Evolutionary conservation across 37 sponge, comb jelly and placozoan species (phyloP), one percentile per base, ranked within the genome.

Genomic region (Eunapius fragilis): DNA sequence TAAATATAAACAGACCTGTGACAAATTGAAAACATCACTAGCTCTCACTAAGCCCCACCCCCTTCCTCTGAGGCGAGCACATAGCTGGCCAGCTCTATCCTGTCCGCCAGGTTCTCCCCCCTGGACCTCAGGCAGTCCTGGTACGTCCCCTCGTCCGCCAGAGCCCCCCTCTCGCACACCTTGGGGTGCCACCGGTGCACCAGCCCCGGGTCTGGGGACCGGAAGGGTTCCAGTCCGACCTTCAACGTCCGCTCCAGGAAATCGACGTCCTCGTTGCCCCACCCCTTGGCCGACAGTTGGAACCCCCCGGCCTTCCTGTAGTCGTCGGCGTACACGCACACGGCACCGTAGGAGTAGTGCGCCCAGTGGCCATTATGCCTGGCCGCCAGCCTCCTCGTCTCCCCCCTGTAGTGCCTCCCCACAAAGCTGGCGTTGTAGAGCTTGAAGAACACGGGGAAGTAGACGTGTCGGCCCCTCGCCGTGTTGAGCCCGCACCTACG

Each of bases 341-440:
- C 79, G 87, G 92, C 89, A 6, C 92, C 92, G 48, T 83, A 95
- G 13, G 92, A 91, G 41, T 95, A 92, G 85, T 91, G 87, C 0
- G 92, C 92, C 95, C 95, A 95, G 87, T 91, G 92, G n/a, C 95
- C 95, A 7, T 74, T 86, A 72, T 90, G 81, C 17, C 91, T 79
- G n/a, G 86, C 33, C 0, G 89, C 75, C 23, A 80, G 28, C 25
- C 78, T 9, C n/a, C 77, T 49, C 58, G 58, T 25, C 80, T 89
- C 90, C 22, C 82, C 87, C 30, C 35, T 36, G 77, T 25, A 72
- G 81, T 84, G 78, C 47, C 67, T 67, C 25, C 76, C 25, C 14
- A 95, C 90, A 80, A 95, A 91, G 26, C 86, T 85, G 3, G 69
- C 73, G 71, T 91, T 89, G 81, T 89, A 91, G 14, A 91, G 76